A percentile compares a stretch with the other conserved stretches of the same genome.
Conservation (phyloP, 2,113 vertebrate genomes). For the Anoplopoma fimbria region DNA sequence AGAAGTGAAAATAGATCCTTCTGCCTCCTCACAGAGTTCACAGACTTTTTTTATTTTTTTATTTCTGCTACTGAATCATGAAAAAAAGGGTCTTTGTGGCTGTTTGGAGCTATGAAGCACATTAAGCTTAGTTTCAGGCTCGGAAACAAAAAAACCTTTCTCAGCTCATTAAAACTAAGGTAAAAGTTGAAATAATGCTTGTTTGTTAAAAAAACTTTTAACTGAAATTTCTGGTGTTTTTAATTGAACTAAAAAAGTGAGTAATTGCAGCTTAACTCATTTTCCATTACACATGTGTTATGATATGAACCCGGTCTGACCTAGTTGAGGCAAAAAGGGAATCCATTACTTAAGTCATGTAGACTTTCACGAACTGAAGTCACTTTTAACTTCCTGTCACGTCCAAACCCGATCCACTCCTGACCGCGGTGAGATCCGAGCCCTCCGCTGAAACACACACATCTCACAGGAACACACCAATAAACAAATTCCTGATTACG, state of each 20-base stretch:
- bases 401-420: background rate
- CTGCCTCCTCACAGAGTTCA: constrained; percentile 74
- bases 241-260: background rate
- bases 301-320: constrained; percentile 26
- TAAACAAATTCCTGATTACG: constrained; percentile 17
- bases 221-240: background rate
- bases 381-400: background rate
- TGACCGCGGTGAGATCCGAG: constrained; percentile 17
- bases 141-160: constrained; percentile 26
- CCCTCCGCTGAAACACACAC: background rate
- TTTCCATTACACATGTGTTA: background rate
- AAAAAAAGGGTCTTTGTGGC: constrained; percentile 63
- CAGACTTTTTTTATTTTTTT: constrained; percentile 35
- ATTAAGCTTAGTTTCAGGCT: constrained; percentile 48
- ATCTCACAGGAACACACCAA: constrained; percentile 7
- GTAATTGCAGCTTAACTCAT: background rate
- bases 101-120: constrained; percentile 43
- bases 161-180: constrained; percentile 67
- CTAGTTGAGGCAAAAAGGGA: background rate
- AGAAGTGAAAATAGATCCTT: constrained; percentile 77
- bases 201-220: background rate
- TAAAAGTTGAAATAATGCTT: constrained; percentile 30
- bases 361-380: background rate
- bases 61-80: constrained; percentile 62
- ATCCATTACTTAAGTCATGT: background rate